phyloP scores from a whole-genome alignment of 2,888 invertebrate genomes.

The Pogonocherus hispidulus region DNA sequence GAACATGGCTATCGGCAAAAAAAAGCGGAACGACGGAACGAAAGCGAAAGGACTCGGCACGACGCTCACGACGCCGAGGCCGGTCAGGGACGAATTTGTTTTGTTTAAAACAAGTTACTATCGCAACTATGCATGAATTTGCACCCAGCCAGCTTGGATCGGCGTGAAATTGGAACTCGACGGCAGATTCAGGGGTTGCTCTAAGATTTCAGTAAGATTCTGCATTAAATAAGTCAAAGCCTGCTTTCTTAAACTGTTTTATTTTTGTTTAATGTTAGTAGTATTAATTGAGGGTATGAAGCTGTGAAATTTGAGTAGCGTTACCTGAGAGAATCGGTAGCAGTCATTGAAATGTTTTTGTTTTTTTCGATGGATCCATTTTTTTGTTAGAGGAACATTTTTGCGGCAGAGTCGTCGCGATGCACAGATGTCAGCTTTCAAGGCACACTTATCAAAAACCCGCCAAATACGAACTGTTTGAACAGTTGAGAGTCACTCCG shows the following conservation, averaged over 20 bases:
- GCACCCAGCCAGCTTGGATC: slow-evolving; percentile 10
- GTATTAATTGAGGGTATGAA: background rate
- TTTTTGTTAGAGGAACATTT: slow-evolving; percentile 51
- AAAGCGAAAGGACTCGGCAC: slow-evolving; percentile 57
- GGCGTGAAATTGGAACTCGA: slow-evolving; percentile 8
- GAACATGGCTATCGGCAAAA: slow-evolving; percentile 60
- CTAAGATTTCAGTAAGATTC: slow-evolving; percentile 29
- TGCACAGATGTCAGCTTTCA: slow-evolving; percentile 53
- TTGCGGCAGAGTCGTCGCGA: slow-evolving; percentile 48
- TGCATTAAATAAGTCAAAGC: background rate
- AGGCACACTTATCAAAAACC: slow-evolving; percentile 58
- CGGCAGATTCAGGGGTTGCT: slow-evolving; percentile 21
- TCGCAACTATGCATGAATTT: slow-evolving; percentile 30
- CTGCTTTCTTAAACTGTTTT: background rate
- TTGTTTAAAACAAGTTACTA: slow-evolving; percentile 49
- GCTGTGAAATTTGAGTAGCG: background rate
- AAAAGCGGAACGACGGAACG: slow-evolving; percentile 43
- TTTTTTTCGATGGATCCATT: slow-evolving; percentile 53
- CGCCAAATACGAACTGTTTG: slow-evolving; percentile 61
- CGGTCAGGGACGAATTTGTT: slow-evolving; percentile 56
- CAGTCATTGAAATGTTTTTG: slow-evolving; percentile 52
- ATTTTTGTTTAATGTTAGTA: slow-evolving; percentile 2
- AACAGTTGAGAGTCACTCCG: slow-evolving; percentile 43
- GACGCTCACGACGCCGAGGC: slow-evolving; percentile 51
- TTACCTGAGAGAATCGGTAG: slow-evolving; percentile 52